Evolutionary conservation across 2,113 vertebrate species (phyloP).

Genomic region (Mobula hypostoma): DNA sequence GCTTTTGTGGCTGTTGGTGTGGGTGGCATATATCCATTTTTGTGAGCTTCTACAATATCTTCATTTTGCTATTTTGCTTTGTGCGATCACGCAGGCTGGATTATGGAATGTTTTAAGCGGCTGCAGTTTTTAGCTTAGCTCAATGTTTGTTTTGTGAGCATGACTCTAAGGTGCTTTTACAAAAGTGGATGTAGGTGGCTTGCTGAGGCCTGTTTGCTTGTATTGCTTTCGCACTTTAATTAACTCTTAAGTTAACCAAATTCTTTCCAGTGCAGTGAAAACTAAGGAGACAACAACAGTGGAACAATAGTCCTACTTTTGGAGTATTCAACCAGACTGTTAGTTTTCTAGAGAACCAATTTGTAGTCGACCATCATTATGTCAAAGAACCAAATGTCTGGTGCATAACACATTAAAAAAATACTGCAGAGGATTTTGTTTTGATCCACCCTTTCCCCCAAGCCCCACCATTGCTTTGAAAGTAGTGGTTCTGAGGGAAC

Average conservation of each 20-base stretch:
- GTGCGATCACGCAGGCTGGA: neutral
- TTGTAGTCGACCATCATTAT: neutral
- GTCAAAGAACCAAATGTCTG: neutral
- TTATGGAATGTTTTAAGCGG: neutral
- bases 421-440: neutral
- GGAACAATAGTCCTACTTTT: neutral
- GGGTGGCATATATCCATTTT: slow-evolving; percentile 24
- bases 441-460: neutral
- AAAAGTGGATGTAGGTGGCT: neutral
- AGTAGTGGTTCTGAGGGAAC: neutral
- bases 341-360: neutral
- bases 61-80: slow-evolving; percentile 35
- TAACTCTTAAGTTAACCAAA: neutral
- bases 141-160: slow-evolving; percentile 27
- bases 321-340: neutral
- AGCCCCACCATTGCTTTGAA: neutral
- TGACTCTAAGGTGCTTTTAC: slow-evolving; percentile 12
- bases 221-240: neutral
- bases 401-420: neutral
- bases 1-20: slow-evolving; percentile 40
- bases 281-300: neutral
- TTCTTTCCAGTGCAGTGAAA: neutral
- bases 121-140: slow-evolving; percentile 42
- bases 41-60: neutral
- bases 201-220: neutral